Evolutionary conservation across 53 echinoderm and acorn worm genomes (phyloP), one percentile per base, ranked within the genome.

Genomic region (Temnopleurus reevesii): DNA sequence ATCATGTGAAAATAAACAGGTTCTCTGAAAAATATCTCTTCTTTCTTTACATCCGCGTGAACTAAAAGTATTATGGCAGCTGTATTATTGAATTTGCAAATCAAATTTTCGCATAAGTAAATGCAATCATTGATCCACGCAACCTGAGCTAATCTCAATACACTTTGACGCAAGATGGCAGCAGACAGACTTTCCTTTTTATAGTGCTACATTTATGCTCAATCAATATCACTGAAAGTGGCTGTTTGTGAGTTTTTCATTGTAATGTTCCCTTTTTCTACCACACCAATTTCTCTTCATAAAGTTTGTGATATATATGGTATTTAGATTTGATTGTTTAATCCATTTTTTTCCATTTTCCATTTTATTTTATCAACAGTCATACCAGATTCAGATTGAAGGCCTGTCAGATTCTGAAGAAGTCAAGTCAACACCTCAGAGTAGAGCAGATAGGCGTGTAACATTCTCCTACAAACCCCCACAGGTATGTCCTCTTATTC

Each of bases 401-500:
- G 80, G 80, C 13, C 23, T 80, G 18, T 80, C 80, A 49, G 80
- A 80, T 27, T n/a, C 80, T 17, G 80, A 77, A 26, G 65, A 71
- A n/a, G 31, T 51, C 4, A 47, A 28, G 43, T 46, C 80, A 30
- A 25, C 49, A 49, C 80, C 80, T 26, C 45, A 80, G 49, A 47
- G 10, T 4, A 71, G 41, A 71, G 38, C 43, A 41, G 41, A 71
- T 6, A 71, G 41, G 41, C 23, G 41, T 36, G 71, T 71, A 4
- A 71, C 71, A 71, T 71, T 71, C 41, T 38, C 19, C 41, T 8
- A 41, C 1, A 9, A n/a, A 41, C 71, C 71, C 12, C 19, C 71
- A 71, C 71, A 71, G 71, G 71, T 71, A 71, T 38, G 71, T 71
- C 24, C 21, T 1, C 21, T 56, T 21, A n/a, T 56, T n/a, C n/a